Percentiles rank a stretch among this genome's conserved stretches.
These are phyloP conservation scores for Oryzias celebensis DNA, from an alignment of 2,113 vertebrate genomes.

Conservation along the genomic window DNA sequence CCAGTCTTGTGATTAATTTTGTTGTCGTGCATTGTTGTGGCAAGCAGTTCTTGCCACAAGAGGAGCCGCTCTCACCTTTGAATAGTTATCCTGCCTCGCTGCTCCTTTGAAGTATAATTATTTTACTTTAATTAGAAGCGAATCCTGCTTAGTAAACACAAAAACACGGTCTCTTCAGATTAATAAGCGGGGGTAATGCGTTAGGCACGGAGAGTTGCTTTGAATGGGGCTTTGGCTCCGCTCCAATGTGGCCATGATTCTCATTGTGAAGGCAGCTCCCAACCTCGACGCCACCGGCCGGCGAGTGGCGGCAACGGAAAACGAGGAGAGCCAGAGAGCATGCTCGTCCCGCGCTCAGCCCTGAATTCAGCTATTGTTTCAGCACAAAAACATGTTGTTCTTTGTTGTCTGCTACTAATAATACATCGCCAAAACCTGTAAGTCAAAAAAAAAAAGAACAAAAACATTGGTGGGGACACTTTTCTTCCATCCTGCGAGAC, in stretches of 20 bases:
- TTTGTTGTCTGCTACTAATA: slow-evolving; percentile 66
- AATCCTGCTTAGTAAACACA: slow-evolving; percentile 98
- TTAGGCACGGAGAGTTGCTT: slow-evolving; percentile 89
- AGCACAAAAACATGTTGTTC: slow-evolving; percentile 61
- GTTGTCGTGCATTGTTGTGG: slow-evolving; percentile 46
- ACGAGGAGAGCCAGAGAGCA: slow-evolving; percentile 22
- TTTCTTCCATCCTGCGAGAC: neutral
- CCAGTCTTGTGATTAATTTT: slow-evolving; percentile 41
- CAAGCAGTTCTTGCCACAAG: slow-evolving; percentile 74
- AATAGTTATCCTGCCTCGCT: slow-evolving; percentile 83
- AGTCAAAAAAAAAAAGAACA: slow-evolving; percentile 43
- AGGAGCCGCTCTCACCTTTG: slow-evolving; percentile 77
- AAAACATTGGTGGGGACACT: neutral
- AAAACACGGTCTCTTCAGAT: slow-evolving; percentile 89
- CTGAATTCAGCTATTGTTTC: slow-evolving; percentile 58
- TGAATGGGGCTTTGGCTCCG: slow-evolving; percentile 90
- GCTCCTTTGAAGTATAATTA: slow-evolving; percentile 94
- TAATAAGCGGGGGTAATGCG: slow-evolving; percentile 94
- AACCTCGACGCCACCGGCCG: slow-evolving; percentile 53
- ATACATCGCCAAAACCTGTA: slow-evolving; percentile 55
- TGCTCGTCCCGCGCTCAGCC: slow-evolving; percentile 41
- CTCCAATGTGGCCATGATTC: slow-evolving; percentile 76
- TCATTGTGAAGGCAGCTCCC: slow-evolving; percentile 57
- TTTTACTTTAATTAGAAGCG: slow-evolving; percentile 97
- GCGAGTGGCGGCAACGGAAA: slow-evolving; percentile 28